A percentile compares a stretch with the other conserved stretches of the same genome.
These are phyloP conservation scores for Nettapus auritus DNA, from an alignment of 2,113 vertebrate genomes.

Conservation along the genomic window DNA sequence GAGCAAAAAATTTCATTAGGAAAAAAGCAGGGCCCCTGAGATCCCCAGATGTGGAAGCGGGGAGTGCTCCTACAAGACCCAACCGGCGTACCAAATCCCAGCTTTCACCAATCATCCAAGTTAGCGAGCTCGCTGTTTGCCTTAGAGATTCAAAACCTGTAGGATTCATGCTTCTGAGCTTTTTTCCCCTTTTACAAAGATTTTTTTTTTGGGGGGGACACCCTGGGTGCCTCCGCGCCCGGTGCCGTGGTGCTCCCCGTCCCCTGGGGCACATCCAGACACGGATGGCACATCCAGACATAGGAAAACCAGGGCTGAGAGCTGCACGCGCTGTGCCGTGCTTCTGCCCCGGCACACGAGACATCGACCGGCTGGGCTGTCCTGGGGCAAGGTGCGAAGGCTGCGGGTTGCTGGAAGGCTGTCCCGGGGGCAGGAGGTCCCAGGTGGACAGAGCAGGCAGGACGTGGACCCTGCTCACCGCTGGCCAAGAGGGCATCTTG, in stretches of 20 bases:
- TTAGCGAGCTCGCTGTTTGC: background rate
- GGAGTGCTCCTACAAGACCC: background rate
- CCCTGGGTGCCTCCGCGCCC: too few species aligned
- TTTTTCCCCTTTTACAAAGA: background rate
- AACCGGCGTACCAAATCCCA: background rate
- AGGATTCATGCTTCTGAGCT: background rate
- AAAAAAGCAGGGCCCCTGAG: background rate
- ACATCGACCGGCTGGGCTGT: too few species aligned
- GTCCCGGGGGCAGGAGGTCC: background rate
- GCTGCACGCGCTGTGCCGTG: too few species aligned
- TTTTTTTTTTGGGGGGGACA: too few species aligned
- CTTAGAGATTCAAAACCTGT: background rate
- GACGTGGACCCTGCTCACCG: background rate
- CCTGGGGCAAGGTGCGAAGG: too few species aligned
- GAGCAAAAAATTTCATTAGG: constrained; percentile 37
- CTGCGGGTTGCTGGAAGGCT: too few species aligned
- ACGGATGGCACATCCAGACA: too few species aligned
- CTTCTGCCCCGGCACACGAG: too few species aligned
- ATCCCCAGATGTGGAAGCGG: background rate
- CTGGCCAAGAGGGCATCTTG: background rate
- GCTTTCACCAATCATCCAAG: background rate
- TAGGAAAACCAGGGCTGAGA: too few species aligned
- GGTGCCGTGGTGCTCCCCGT: too few species aligned
- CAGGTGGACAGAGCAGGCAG: background rate
- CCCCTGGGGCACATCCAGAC: too few species aligned